phyloP scores from a whole-genome alignment of 2,888 invertebrate species.

The Kuschelorhynchus macadamiae region DNA sequence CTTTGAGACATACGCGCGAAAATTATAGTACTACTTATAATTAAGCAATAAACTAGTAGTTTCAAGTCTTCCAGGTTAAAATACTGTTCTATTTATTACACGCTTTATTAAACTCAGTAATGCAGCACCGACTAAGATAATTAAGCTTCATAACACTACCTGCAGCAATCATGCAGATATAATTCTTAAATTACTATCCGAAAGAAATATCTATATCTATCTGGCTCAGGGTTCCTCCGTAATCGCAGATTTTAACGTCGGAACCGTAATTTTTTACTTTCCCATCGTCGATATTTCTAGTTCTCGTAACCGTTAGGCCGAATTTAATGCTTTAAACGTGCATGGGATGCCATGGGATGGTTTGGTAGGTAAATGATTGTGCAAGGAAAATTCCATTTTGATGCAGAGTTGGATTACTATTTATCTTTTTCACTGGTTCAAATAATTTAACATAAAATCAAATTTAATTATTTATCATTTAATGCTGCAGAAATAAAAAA shows the following conservation, averaged over 20 bases:
- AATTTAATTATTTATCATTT: no score
- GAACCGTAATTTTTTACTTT: slow-evolving; percentile 37
- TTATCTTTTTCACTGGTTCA: no score
- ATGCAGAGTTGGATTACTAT: no score
- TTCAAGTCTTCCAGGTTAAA: neutral
- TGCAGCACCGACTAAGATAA: slow-evolving; percentile 9
- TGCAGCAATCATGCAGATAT: slow-evolving; percentile 45
- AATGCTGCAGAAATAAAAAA: no score
- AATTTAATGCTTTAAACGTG: slow-evolving; percentile 40
- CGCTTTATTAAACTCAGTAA: slow-evolving; percentile 17
- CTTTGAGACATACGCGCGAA: no score
- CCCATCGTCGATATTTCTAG: slow-evolving; percentile 26
- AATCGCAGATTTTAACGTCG: slow-evolving; percentile 33
- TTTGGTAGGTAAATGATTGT: neutral
- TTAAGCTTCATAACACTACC: slow-evolving; percentile 33
- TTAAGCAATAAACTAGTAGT: neutral
- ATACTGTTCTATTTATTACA: slow-evolving; percentile 7
- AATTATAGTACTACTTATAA: neutral
- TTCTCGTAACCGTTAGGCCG: slow-evolving; percentile 25
- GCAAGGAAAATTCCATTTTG: no score
- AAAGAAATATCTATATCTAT: slow-evolving; percentile 41
- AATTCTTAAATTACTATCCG: slow-evolving; percentile 40
- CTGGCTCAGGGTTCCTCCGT: slow-evolving; percentile 31
- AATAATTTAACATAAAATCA: no score
- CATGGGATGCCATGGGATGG: slow-evolving; percentile 6